Conservation (phyloP, 2,113 vertebrate species). For the Ia io region DNA sequence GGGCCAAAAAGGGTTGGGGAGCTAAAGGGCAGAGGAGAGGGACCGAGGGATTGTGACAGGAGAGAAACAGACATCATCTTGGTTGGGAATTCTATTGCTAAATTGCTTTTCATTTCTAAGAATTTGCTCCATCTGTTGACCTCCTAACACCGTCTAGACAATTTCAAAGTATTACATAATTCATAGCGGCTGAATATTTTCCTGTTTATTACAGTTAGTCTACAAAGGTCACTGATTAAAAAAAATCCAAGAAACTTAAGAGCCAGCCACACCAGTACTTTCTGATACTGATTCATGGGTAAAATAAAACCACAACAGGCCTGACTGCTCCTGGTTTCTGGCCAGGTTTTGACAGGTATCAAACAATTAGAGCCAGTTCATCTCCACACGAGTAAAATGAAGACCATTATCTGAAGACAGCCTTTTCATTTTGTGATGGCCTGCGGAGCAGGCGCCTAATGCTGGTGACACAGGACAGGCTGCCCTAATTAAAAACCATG, state of each 20-base stretch:
- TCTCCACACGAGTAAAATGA: neutral
- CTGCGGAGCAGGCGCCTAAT: neutral
- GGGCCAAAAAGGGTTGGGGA: neutral
- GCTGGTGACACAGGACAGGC: neutral
- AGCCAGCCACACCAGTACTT: neutral
- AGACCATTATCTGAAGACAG: neutral
- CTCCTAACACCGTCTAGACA: slow-evolving; percentile 62
- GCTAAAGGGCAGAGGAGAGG: neutral
- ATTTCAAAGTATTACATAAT: slow-evolving; percentile 59
- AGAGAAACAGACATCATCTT: neutral
- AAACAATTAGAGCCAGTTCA: neutral
- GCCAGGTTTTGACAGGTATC: neutral
- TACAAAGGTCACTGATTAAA: slow-evolving; percentile 68
- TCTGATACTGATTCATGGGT: neutral
- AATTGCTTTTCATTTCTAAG: slow-evolving; percentile 38
- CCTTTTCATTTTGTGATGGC: neutral
- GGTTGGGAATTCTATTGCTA: neutral
- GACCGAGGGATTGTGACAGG: neutral
- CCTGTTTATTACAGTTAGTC: slow-evolving; percentile 49
- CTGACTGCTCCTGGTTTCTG: neutral
- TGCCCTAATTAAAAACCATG: neutral
- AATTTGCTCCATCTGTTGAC: slow-evolving; percentile 13
- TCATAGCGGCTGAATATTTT: slow-evolving; percentile 50
- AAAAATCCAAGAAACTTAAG: slow-evolving; percentile 26
- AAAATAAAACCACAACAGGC: neutral